These are phyloP conservation scores for Pemphigus obesinymphae DNA, from an alignment of 1,140 invertebrate species.

Conservation along the genomic window DNA sequence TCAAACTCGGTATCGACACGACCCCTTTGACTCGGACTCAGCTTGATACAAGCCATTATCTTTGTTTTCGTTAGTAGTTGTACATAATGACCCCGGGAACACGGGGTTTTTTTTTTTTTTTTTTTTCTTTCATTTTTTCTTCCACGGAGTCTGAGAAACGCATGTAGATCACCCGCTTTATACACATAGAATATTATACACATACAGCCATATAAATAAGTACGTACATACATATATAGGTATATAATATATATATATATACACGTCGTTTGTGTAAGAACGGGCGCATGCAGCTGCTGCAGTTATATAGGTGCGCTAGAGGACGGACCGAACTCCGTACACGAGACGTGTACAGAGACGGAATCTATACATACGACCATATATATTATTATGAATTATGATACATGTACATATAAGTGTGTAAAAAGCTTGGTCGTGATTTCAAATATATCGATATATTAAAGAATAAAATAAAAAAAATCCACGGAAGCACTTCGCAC, in stretches of 20 bases:
- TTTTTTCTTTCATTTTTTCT: neutral
- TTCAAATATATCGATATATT: too few relatives aligned
- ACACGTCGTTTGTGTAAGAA: neutral
- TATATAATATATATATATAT: neutral
- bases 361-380: too few relatives aligned
- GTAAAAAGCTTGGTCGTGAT: too few relatives aligned
- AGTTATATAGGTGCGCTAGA: too few relatives aligned
- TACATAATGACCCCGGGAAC: constrained; percentile 19
- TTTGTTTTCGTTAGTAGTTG: constrained; percentile 1
- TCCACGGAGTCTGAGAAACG: constrained; percentile 15
- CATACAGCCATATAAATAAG: neutral
- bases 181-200: neutral
- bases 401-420: too few relatives aligned
- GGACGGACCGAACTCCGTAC: too few relatives aligned
- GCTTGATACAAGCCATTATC: constrained; percentile 41
- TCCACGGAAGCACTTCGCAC: too few relatives aligned
- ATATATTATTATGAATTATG: too few relatives aligned
- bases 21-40: constrained; percentile 37
- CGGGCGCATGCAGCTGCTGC: neutral
- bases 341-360: too few relatives aligned
- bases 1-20: constrained; percentile 39
- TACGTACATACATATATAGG: neutral
- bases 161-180: neutral
- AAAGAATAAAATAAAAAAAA: too few relatives aligned
- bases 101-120: constrained; percentile 2